Base-by-base conservation (phyloP, 2,797 vertebrate genomes). In the Coranthus polyacanthus region DNA sequence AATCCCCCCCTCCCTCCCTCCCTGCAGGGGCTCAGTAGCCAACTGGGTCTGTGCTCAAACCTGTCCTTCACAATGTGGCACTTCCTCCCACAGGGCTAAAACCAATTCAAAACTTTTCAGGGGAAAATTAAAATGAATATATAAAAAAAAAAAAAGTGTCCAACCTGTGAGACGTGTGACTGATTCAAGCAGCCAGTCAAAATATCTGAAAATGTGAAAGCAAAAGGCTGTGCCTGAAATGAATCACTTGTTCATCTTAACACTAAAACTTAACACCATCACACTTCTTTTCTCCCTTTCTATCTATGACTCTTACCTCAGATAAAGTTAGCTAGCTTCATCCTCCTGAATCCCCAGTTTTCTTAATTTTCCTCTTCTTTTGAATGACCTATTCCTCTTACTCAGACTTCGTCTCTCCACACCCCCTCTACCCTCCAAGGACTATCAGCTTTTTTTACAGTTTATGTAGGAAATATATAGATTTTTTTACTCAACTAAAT, bases 1-100 rank as follows among this genome's bases (percentile, higher is more conserved):
- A 73, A 80, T 77, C 53, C 70, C 6, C 0, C 55, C 75, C 53
- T 68, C 6, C 0, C 55, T 47, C 37, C 39, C 15, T 76, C 41
- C 60, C 67, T 26, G 36, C 55, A 66, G 72, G 62, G 39, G 45
- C 73, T 84, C 56, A 29, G 44, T 51, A 39, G 64, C 67, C 72
- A 58, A 52, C 68, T 32, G 52, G 45, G 68, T 60, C 54, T 70
- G 61, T 37, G 5, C 49, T 71, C 47, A 74, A 59, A 71, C 44
- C 22, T 63, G 60, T 71, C 58, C 56, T 66, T 82, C 72, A 63
- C 56, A 68, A 70, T 54, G 51, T 66, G 54, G 1, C 13, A 6
- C 53, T 55, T 69, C 42, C 70, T 70, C 34, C 29, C 59, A 39
- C 13, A 41, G 24, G 66, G 45, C 57, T 36, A 4, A 75, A 65